These are phyloP conservation scores for Triplophysa rosa DNA, from an alignment of 2,113 vertebrate genomes.

Conservation along the genomic window DNA sequence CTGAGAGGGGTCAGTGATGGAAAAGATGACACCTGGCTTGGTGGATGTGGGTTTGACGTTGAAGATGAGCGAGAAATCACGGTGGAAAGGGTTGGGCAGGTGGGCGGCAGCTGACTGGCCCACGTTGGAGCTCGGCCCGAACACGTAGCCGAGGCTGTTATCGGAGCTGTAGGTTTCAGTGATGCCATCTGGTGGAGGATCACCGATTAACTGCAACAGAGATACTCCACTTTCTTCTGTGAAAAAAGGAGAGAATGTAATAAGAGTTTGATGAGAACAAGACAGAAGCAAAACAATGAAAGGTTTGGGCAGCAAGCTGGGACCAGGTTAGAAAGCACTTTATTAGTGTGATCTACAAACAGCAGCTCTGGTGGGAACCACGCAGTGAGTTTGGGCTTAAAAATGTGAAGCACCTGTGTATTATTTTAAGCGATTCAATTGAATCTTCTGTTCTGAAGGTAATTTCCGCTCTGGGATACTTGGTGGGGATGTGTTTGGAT, in stretches of 20 bases:
- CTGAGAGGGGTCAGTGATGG: conserved; percentile 82
- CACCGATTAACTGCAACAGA: conserved; percentile 85
- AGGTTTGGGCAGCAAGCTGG: conserved; percentile 55
- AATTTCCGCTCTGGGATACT: no score
- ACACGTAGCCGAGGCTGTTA: conserved; percentile 75
- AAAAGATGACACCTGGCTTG: conserved; percentile 80
- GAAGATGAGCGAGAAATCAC: conserved; percentile 87
- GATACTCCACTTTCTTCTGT: conserved; percentile 80
- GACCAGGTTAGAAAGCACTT: conserved; percentile 61
- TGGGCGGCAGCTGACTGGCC: conserved; percentile 85
- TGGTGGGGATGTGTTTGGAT: neutral
- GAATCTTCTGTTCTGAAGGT: no score
- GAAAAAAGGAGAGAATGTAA: conserved; percentile 48
- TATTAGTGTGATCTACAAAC: conserved; percentile 48
- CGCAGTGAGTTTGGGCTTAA: neutral
- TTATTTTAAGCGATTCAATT: neutral
- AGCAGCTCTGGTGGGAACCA: neutral
- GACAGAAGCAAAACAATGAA: neutral
- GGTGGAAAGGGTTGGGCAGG: conserved; percentile 83
- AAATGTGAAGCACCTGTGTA: neutral
- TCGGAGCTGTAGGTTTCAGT: conserved; percentile 72
- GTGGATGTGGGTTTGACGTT: conserved; percentile 78
- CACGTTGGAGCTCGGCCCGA: conserved; percentile 75
- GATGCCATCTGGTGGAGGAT: conserved; percentile 80
- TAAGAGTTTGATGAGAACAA: neutral